These are phyloP conservation scores for Camelus dromedarius DNA, from an alignment of 2,113 vertebrate species.

Conservation along the genomic window DNA sequence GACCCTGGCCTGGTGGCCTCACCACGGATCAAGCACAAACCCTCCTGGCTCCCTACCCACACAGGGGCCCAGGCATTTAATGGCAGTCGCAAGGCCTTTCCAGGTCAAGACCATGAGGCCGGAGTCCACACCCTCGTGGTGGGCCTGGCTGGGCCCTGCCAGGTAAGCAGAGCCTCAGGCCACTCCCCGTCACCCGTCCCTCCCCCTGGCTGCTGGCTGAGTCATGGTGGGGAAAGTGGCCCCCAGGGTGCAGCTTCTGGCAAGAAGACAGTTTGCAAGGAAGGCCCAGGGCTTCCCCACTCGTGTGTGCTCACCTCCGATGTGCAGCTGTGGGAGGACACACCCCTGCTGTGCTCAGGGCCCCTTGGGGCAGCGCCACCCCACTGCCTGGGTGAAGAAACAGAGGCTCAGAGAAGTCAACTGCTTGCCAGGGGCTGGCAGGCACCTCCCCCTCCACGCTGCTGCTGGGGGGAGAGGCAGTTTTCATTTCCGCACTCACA, in stretches of 20 bases:
- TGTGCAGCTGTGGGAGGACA: neutral
- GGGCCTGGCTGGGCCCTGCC: neutral
- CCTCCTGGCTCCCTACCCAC: neutral
- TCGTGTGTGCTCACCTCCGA: neutral
- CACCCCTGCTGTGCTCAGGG: neutral
- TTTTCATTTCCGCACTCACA: neutral
- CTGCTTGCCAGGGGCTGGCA: neutral
- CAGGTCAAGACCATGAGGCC: neutral
- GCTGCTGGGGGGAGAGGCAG: neutral
- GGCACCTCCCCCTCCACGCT: neutral
- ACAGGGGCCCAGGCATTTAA: rapidly evolving
- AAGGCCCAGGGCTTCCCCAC: neutral
- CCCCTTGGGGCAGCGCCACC: neutral
- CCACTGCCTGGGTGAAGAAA: neutral
- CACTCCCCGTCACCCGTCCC: neutral
- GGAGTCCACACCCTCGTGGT: rapidly evolving
- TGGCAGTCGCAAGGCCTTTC: neutral
- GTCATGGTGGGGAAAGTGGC: neutral
- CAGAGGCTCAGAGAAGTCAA: neutral
- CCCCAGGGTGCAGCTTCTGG: neutral
- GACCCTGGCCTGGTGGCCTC: neutral
- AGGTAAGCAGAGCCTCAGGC: neutral
- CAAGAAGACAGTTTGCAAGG: neutral
- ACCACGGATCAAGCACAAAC: neutral
- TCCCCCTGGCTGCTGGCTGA: neutral